phyloP scores from a whole-genome alignment of 2,888 invertebrate species.

The Acholoe squamosa region DNA sequence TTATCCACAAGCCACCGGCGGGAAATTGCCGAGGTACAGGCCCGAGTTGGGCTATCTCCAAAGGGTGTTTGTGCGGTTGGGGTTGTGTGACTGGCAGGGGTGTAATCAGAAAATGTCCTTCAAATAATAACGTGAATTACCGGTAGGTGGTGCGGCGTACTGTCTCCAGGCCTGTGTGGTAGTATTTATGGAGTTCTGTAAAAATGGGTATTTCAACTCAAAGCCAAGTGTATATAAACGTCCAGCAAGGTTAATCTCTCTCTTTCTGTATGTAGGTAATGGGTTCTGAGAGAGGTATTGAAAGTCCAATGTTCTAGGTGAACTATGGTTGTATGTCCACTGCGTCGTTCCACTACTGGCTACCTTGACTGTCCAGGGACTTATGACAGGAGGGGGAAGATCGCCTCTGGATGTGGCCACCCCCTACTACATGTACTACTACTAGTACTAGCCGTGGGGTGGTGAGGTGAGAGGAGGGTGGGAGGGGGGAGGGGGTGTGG shows the following conservation, averaged over 20 bases:
- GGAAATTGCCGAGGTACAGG: not conserved
- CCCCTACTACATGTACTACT: no score
- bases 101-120: not conserved
- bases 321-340: no score
- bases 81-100: not conserved
- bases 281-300: no score
- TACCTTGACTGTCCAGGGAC: not conserved
- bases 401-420: not conserved
- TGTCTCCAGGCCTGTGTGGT: no score
- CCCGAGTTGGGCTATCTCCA: not conserved
- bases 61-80: not conserved
- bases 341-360: no score
- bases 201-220: no score
- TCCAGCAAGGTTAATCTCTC: no score
- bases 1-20: conserved; percentile 28
- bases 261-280: no score
- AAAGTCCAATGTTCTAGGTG: no score
- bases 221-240: no score
- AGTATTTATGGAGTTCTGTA: no score
- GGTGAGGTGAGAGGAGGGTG: not conserved
- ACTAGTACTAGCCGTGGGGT: not conserved
- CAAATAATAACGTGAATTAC: not conserved
- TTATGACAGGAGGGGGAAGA: not conserved
- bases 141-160: not conserved
- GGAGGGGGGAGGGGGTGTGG: not conserved